phyloP scores from a whole-genome alignment of 2,888 invertebrate genomes.

The Drosophila imparisetae region DNA sequence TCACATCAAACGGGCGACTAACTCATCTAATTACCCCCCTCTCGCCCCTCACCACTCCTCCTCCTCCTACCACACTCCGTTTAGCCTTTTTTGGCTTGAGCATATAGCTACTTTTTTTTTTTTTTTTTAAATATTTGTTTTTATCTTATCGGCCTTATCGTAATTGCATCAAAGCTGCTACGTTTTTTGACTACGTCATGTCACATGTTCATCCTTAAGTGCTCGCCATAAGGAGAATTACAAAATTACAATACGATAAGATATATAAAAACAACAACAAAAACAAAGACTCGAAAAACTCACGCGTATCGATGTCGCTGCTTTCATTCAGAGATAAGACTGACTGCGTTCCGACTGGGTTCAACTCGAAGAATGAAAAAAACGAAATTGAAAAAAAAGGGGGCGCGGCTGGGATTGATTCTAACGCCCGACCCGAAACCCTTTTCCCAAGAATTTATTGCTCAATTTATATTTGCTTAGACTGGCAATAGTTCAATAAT shows the following conservation, averaged over 20 bases:
- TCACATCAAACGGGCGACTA: conserved; percentile 71
- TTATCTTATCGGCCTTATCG: conserved; percentile 47
- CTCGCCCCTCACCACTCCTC: background rate
- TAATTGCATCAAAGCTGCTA: conserved; percentile 43
- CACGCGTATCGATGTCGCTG: conserved; percentile 70
- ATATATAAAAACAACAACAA: conserved; percentile 34
- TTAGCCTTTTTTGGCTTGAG: conserved; percentile 30
- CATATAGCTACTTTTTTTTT: conserved; percentile 36
- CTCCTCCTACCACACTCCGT: background rate
- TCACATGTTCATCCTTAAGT: conserved; percentile 59
- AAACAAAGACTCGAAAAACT: conserved; percentile 37
- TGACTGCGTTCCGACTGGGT: background rate
- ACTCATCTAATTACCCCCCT: conserved; percentile 66
- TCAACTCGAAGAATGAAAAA: background rate
- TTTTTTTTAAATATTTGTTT: background rate
- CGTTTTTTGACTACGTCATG: conserved; percentile 67
- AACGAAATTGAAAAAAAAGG: background rate
- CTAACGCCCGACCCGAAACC: conserved; percentile 22
- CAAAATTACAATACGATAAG: conserved; percentile 1
- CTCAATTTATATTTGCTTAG: conserved; percentile 79
- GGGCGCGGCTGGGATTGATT: conserved; percentile 37
- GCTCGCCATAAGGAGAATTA: conserved; percentile 15
- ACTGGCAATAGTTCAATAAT: conserved; percentile 77
- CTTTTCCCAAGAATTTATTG: conserved; percentile 58
- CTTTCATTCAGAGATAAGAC: background rate